These are phyloP conservation scores for Rhinopithecus roxellana DNA, from an alignment of 2,113 vertebrate species.

Conservation along the genomic window DNA sequence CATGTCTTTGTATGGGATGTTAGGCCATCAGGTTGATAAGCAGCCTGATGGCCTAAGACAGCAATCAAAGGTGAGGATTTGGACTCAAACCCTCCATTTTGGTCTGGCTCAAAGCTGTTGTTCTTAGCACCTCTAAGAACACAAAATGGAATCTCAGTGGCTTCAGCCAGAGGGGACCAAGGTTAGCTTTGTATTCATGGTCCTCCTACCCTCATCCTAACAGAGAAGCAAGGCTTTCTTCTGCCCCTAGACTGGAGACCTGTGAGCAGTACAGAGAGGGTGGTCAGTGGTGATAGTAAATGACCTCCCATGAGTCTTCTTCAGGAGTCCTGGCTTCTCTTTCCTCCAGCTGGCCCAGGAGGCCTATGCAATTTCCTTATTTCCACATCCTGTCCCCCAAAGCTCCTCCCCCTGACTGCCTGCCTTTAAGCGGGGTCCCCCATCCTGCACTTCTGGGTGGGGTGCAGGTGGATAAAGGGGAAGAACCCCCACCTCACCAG, in stretches of 20 bases:
- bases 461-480: not conserved
- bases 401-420: not conserved
- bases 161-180: not conserved
- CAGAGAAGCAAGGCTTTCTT: not conserved
- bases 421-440: not conserved
- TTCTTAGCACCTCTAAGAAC: not conserved
- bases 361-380: not conserved
- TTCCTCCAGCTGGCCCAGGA: not conserved
- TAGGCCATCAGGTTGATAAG: not conserved
- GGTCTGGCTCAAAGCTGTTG: not conserved
- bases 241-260: not conserved
- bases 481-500: not conserved
- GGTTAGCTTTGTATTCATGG: too few relatives aligned
- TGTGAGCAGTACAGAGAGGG: not conserved
- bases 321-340: not conserved
- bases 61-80: not conserved
- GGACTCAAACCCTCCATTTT: not conserved
- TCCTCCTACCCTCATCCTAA: not conserved
- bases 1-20: not conserved
- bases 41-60: not conserved
- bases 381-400: not conserved
- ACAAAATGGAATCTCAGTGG: not conserved
- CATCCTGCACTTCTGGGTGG: not conserved
- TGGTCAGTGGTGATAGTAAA: fast-evolving
- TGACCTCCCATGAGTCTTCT: not conserved